phyloP scores from a whole-genome alignment of 92 coral and sea anemone species.

The Plumapathes pennacea region DNA sequence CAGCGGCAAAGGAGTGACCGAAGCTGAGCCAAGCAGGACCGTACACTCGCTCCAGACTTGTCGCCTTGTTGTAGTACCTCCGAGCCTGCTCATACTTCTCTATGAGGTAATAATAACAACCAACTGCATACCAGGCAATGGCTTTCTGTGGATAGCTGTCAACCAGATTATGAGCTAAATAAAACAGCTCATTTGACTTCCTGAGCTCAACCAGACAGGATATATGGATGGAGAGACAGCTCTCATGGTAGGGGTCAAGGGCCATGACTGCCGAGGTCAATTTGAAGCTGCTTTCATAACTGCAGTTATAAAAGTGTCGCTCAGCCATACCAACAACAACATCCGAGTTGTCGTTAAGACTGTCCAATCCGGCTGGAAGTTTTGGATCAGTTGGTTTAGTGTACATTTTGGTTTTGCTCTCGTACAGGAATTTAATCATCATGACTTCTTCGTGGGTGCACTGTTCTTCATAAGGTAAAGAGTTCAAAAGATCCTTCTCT shows the following conservation, averaged over 20 bases:
- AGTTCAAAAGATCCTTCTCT: slow-evolving; percentile 64
- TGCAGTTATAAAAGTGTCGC: slow-evolving; percentile 87
- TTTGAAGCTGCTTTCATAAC: slow-evolving; percentile 67
- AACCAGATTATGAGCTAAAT: slow-evolving; percentile 89
- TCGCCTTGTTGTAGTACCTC: slow-evolving; percentile 92
- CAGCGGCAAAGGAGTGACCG: slow-evolving; percentile 98
- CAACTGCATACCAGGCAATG: slow-evolving; percentile 98
- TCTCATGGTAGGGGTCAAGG: slow-evolving; percentile 85
- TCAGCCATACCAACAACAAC: slow-evolving; percentile 91
- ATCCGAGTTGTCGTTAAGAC: slow-evolving; percentile 85
- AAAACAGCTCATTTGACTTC: slow-evolving; percentile 89
- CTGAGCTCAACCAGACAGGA: slow-evolving; percentile 92
- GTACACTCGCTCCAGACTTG: slow-evolving; percentile 80
- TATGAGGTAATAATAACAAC: slow-evolving; percentile 89
- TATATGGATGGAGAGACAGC: slow-evolving; percentile 91
- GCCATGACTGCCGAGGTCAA: slow-evolving; percentile 76
- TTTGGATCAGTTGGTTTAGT: slow-evolving; percentile 77
- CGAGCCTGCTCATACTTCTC: slow-evolving; percentile 96
- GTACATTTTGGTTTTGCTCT: slow-evolving; percentile 77
- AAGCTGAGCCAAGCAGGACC: slow-evolving; percentile 99
- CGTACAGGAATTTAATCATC: slow-evolving; percentile 77
- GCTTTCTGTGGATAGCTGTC: slow-evolving; percentile 98
- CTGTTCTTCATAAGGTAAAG: slow-evolving; percentile 82
- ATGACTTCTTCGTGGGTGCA: slow-evolving; percentile 88
- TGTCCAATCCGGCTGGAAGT: slow-evolving; percentile 75